Evolutionary conservation across 2,797 vertebrate genomes (phyloP).

Genomic region (Otolemur crassicaudatus): DNA sequence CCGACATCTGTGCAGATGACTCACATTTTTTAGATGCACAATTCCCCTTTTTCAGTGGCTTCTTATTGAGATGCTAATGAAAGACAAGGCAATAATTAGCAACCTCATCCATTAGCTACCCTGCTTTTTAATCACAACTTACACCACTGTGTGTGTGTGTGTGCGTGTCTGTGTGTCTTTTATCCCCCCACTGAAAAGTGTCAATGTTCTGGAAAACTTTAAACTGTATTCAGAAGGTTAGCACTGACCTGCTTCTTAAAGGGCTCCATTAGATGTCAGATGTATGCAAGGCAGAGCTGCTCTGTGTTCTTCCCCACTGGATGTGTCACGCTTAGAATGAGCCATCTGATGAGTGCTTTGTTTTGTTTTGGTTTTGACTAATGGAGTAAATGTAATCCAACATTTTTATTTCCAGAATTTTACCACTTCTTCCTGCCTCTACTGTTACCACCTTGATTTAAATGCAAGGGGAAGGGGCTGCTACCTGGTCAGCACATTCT

Average conservation of each 20-base stretch:
- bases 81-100: slow-evolving; percentile 56
- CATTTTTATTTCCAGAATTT: not conserved
- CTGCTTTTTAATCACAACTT: slow-evolving; percentile 37
- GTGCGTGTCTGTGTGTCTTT: not conserved
- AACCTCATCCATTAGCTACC: not conserved
- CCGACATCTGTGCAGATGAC: slow-evolving; percentile 79
- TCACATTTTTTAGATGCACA: slow-evolving; percentile 69
- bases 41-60: slow-evolving; percentile 31
- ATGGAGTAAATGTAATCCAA: not conserved
- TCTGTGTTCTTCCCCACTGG: not conserved
- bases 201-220: not conserved
- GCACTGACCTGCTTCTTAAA: not conserved
- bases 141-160: not conserved
- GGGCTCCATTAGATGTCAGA: not conserved
- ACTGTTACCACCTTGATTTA: not conserved
- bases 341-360: not conserved
- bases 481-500: not conserved
- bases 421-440: not conserved
- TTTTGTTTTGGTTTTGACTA: not conserved
- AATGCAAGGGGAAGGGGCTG: not conserved
- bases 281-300: not conserved
- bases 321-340: not conserved
- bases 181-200: not conserved
- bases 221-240: not conserved
- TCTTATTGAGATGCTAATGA: slow-evolving; percentile 59